phyloP scores from a whole-genome alignment of 1,140 invertebrate species.

The Chrysopa pallens region DNA sequence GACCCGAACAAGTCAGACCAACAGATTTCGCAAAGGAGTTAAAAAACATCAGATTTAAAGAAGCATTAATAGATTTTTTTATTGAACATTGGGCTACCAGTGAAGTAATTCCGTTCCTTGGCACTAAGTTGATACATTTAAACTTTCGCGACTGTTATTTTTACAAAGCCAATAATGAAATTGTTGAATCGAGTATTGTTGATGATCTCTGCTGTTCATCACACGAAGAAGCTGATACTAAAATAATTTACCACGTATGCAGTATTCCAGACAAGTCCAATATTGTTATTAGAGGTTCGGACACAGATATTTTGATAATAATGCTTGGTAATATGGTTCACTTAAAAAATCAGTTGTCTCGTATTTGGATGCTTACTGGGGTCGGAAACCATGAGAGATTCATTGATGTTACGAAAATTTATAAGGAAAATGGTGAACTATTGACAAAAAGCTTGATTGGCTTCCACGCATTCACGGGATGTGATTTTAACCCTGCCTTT shows the following conservation, averaged over 20 bases:
- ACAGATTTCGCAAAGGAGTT: too few species aligned
- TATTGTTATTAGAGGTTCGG: constrained; percentile 8
- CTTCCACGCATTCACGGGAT: too few species aligned
- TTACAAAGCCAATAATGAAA: constrained; percentile 7
- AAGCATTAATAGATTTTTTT: constrained; percentile 3
- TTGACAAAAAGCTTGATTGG: too few species aligned
- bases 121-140: constrained; percentile 4
- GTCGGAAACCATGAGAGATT: too few species aligned
- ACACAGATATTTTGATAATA: too few species aligned
- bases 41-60: not conserved
- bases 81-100: not conserved
- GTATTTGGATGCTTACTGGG: too few species aligned
- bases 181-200: constrained; percentile 7
- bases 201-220: constrained; percentile 8
- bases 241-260: constrained; percentile 12
- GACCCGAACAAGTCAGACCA: constrained; percentile 6
- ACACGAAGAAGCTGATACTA: constrained; percentile 12
- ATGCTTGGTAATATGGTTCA: too few species aligned
- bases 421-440: too few species aligned
- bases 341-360: too few species aligned
- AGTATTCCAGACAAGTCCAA: constrained; percentile 6
- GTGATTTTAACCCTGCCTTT: too few species aligned
- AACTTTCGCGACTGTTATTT: constrained; percentile 10
- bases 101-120: not conserved
- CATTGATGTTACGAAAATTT: too few species aligned